phyloP scores from a whole-genome alignment of 53 echinoderm and acorn worm genomes.

The Paracentrotus lividus region DNA sequence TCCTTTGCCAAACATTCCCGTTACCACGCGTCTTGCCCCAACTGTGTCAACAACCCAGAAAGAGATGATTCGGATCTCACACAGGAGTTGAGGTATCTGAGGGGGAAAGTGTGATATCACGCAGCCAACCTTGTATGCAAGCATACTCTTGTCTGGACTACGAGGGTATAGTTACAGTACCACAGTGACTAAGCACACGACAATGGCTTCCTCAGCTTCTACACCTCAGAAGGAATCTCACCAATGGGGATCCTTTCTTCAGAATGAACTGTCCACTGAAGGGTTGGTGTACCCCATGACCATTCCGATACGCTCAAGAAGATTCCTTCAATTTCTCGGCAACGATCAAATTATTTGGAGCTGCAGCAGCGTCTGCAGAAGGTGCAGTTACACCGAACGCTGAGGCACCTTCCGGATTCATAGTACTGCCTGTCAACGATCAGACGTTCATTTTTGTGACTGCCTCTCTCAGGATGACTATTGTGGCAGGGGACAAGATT shows the following conservation, averaged over 20 bases:
- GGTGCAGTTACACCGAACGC: conserved; percentile 40
- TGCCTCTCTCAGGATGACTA: conserved; percentile 79
- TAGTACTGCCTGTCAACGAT: conserved; percentile 91
- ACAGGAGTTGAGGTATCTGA: conserved; percentile 81
- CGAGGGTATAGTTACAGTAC: conserved; percentile 76
- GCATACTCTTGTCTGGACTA: conserved; percentile 67
- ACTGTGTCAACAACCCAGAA: conserved; percentile 38
- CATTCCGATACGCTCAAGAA: conserved; percentile 84
- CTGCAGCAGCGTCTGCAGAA: conserved; percentile 63
- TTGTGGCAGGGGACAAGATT: conserved; percentile 81
- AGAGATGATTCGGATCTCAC: conserved; percentile 1
- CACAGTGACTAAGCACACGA: conserved; percentile 76
- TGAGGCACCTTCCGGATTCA: conserved; percentile 76
- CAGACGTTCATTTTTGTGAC: conserved; percentile 87
- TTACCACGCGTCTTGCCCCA: conserved; percentile 58
- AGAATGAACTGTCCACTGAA: conserved; percentile 72
- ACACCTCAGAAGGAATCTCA: conserved; percentile 76
- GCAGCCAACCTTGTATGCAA: conserved; percentile 74
- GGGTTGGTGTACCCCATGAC: conserved; percentile 90
- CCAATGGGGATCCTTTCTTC: conserved; percentile 72
- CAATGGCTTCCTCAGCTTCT: conserved; percentile 80
- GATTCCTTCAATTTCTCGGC: conserved; percentile 88
- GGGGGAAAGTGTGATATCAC: conserved; percentile 84
- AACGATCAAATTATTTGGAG: conserved; percentile 70
- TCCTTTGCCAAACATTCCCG: conserved; percentile 34